Evolutionary conservation across 2,888 invertebrate species (phyloP), one percentile per base, ranked within the genome.

Genomic region (Hypolimnas misippus): DNA sequence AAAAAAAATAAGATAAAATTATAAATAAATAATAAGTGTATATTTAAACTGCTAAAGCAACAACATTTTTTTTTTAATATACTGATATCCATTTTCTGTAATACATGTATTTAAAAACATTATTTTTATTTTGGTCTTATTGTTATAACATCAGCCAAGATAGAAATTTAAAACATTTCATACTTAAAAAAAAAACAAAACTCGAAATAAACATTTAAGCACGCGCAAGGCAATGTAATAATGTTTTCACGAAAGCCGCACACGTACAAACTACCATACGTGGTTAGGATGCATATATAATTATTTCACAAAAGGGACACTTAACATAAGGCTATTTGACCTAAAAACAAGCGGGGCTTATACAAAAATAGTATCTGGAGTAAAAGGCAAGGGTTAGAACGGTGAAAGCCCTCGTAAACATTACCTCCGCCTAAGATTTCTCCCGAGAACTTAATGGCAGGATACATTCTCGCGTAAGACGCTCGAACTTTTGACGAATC

Each of bases 321-420:
- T 29, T 21, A 31, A 56, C 55, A 5, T 51, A 29, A 52, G 31
- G 44, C 44, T 25, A 49, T 51, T 60, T 55, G 51, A 50, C 63
- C 63, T 63, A 66, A 62, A 68, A 69, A 68, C 60, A 65, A 58
- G 49, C 44, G 31, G 14, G 29, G 38, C 35, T 38, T 52, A 31
- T 57, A 55, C 33, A 64, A 66, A 66, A 65, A 63, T 65, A 63
- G 29, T 60, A 49, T 62, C 57, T 51, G 59, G 42, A 65, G 66
- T n/a, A 33, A 65, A 66, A 57, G 63, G 68, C 65, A 75, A 71
- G 74, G 74, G 73, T 76, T 72, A 69, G 72, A 73, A 72, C 65
- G 70, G 70, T 67, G 68, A 72, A 72, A 69, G 70, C 62, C 54
- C 67, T 69, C 72, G 73, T 76, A 75, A 74, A 75, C 76, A 75